Percentiles rank a stretch among this genome's conserved stretches.
These are phyloP conservation scores for Monodelphis domestica DNA, from an alignment of 2,797 vertebrate species.

Conservation along the genomic window DNA sequence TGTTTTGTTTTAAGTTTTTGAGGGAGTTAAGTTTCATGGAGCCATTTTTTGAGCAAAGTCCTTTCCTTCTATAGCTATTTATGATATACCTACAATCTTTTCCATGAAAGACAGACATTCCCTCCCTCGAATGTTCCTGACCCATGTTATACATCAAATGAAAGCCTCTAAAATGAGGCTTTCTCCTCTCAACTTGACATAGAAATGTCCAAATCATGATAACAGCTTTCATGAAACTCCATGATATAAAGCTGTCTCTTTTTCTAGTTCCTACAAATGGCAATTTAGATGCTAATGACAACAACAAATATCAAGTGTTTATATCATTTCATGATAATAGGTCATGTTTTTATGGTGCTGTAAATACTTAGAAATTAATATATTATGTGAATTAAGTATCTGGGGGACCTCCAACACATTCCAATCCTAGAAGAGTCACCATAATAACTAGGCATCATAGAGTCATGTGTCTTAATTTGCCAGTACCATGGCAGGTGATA, in stretches of 20 bases:
- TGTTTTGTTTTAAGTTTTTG: background rate
- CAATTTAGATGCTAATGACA: background rate
- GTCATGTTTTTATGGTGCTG: background rate
- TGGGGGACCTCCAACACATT: too few relatives aligned
- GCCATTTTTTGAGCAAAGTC: background rate
- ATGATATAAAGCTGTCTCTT: background rate
- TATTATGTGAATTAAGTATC: too few relatives aligned
- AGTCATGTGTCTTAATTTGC: too few relatives aligned
- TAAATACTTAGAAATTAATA: background rate
- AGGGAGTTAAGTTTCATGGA: background rate
- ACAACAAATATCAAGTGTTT: background rate
- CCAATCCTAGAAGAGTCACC: too few relatives aligned
- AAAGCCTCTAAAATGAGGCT: background rate
- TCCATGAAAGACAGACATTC: background rate
- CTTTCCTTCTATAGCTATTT: background rate
- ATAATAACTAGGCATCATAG: too few relatives aligned
- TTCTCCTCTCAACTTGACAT: background rate
- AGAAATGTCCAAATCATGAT: background rate
- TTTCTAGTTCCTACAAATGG: background rate
- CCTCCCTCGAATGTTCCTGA: background rate
- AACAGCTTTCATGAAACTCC: background rate
- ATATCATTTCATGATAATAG: background rate
- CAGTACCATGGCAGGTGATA: too few relatives aligned
- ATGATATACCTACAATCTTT: background rate
- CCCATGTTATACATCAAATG: background rate